These are phyloP conservation scores for Chaenocephalus aceratus DNA, from an alignment of 2,113 vertebrate genomes.

Conservation along the genomic window DNA sequence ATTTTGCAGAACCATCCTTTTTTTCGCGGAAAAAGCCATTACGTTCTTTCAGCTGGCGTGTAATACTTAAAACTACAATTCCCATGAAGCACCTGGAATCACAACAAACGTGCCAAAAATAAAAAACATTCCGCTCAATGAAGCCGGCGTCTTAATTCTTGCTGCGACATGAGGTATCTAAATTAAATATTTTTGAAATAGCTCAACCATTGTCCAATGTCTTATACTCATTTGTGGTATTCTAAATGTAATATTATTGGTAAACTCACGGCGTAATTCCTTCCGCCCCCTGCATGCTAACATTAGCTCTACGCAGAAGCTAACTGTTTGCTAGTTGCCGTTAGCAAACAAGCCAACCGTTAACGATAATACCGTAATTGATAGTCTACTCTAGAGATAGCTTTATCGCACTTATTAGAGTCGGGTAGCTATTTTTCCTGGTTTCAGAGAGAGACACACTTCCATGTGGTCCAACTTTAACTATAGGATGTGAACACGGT, in stretches of 20 bases:
- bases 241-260: neutral
- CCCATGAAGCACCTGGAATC: slow-evolving; percentile 65
- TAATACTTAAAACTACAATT: slow-evolving; percentile 61
- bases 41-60: neutral
- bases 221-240: accelerated
- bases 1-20: too few species aligned
- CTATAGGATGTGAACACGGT: neutral
- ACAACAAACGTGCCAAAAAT: slow-evolving; percentile 62
- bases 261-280: neutral
- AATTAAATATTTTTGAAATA: neutral
- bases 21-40: too few species aligned
- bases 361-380: neutral
- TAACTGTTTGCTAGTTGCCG: slow-evolving; percentile 26
- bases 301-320: slow-evolving; percentile 45
- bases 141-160: slow-evolving; percentile 63
- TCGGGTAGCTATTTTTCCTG: neutral
- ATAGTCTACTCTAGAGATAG: neutral
- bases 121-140: slow-evolving; percentile 50
- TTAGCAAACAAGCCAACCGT: slow-evolving; percentile 52
- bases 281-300: slow-evolving; percentile 18
- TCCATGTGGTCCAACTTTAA: neutral
- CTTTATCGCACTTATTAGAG: neutral
- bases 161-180: slow-evolving; percentile 74
- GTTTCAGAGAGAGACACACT: neutral
- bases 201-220: accelerated